Percentiles rank a stretch among this genome's conserved stretches.
Conservation (phyloP, 2,797 vertebrate genomes). For the Rhinichthys osculus region DNA sequence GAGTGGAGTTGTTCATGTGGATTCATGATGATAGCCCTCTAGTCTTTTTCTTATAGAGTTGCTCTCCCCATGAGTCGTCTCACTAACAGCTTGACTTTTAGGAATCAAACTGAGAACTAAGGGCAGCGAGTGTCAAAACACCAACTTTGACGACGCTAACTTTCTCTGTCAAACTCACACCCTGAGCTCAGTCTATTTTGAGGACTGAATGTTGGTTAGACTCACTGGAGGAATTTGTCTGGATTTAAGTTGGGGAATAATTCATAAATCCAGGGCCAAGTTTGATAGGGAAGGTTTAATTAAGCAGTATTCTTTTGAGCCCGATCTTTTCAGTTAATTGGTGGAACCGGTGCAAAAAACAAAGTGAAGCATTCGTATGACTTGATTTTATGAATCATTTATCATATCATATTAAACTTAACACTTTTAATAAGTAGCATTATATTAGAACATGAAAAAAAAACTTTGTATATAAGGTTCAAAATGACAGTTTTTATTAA, state of each 20-base stretch:
- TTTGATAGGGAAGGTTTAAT: not conserved
- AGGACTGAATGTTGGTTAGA: not conserved
- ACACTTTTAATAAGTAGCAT: not conserved
- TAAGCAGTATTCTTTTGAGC: not conserved
- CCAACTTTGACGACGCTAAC: not conserved
- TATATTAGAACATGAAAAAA: not conserved
- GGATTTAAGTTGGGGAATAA: not conserved
- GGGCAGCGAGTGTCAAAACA: constrained; percentile 34
- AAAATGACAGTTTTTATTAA: not conserved
- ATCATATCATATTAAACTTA: not conserved
- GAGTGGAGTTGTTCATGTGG: not conserved
- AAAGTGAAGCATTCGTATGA: not conserved
- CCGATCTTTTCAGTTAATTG: not conserved
- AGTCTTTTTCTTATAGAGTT: constrained; percentile 3
- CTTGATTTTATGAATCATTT: not conserved
- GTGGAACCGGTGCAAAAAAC: not conserved
- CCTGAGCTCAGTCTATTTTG: not conserved
- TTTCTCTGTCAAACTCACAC: not conserved
- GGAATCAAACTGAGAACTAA: constrained; percentile 31
- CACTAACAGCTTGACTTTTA: constrained; percentile 4
- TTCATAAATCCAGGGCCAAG: not conserved
- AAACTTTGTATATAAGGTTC: not conserved
- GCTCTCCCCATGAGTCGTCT: not conserved
- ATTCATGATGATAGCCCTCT: not conserved
- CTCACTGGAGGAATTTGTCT: not conserved